A percentile compares a stretch with the other conserved stretches of the same genome.
phyloP scores from a whole-genome alignment of 2,797 vertebrate species.

The Falco biarmicus region DNA sequence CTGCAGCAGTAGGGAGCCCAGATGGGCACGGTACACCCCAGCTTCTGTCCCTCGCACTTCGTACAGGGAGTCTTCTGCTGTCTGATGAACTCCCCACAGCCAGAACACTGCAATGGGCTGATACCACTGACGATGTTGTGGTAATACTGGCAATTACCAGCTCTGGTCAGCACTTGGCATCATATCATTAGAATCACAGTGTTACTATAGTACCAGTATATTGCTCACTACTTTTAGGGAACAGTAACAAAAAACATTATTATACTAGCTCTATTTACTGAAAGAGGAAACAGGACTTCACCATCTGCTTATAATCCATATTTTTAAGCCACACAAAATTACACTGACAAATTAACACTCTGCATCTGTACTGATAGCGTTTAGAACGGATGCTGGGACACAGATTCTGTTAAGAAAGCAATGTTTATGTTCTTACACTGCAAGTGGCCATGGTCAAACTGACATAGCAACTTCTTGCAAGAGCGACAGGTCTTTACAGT shows the following conservation, averaged over 20 bases:
- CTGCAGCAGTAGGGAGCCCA: neutral
- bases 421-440: neutral
- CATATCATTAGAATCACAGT: neutral
- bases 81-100: neutral
- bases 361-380: neutral
- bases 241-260: neutral
- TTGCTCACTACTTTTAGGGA: neutral
- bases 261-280: neutral
- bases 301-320: neutral
- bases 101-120: neutral
- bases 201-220: neutral
- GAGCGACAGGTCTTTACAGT: neutral
- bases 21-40: accelerated
- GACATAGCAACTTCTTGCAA: neutral
- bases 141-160: neutral
- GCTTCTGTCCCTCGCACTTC: neutral
- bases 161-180: neutral
- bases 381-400: neutral
- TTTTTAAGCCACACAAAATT: neutral
- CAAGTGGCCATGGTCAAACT: neutral
- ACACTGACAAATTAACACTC: neutral
- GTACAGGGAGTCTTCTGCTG: accelerated
- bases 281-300: neutral
- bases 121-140: no score
- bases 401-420: neutral